Conservation (phyloP, 2,797 vertebrate genomes). For the Mastacembelus armatus region DNA sequence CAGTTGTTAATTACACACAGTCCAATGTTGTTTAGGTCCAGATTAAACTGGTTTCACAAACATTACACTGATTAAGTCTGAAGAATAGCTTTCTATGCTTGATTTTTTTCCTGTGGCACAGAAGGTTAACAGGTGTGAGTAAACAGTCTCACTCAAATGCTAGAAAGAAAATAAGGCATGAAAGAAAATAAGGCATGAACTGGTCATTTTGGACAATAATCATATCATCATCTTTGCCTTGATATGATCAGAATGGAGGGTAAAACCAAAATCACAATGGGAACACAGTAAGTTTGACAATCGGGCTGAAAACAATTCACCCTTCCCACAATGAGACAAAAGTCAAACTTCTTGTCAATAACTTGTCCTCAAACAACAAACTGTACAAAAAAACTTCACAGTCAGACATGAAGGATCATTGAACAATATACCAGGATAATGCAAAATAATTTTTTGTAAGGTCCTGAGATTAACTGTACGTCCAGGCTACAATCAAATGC, state of each 20-base stretch:
- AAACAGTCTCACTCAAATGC: neutral
- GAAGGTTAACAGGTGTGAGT: neutral
- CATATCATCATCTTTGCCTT: neutral
- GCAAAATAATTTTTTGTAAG: too few relatives aligned
- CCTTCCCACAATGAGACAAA: too few relatives aligned
- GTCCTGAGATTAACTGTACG: too few relatives aligned
- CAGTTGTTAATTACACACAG: neutral
- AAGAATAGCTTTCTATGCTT: neutral
- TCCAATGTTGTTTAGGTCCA: neutral
- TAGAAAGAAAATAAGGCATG: too few relatives aligned
- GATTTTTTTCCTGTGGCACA: neutral
- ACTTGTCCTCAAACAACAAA: too few relatives aligned
- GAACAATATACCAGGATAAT: too few relatives aligned
- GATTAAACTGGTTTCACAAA: neutral
- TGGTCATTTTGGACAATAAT: neutral
- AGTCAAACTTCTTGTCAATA: too few relatives aligned
- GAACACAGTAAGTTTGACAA: too few relatives aligned
- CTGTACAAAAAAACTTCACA: too few relatives aligned
- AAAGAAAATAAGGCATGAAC: constrained; percentile 31
- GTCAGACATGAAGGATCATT: too few relatives aligned
- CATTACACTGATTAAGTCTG: neutral
- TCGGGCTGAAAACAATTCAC: too few relatives aligned
- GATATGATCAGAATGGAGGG: neutral
- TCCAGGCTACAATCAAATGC: too few relatives aligned
- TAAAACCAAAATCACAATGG: neutral